Conservation (phyloP, 2,888 invertebrate species). For the Ochropleura leucogaster region DNA sequence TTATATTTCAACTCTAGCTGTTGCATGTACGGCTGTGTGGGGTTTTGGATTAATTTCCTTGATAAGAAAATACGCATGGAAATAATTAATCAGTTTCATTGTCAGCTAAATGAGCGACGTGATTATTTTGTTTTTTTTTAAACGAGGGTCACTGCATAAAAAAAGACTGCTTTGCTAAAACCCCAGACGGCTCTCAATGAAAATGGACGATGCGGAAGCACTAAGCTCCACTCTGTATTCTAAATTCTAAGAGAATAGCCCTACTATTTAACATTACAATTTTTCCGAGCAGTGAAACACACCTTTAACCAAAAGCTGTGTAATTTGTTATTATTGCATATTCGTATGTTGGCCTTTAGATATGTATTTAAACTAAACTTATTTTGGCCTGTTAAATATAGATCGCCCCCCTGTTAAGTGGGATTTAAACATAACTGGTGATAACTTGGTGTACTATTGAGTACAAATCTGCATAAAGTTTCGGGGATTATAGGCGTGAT, state of each 20-base stretch:
- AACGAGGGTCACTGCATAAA: neutral
- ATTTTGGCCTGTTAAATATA: too few species aligned
- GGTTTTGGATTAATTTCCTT: constrained; percentile 17
- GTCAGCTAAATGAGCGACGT: neutral
- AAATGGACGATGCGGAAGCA: too few species aligned
- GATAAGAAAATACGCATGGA: neutral
- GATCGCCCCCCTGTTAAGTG: too few species aligned
- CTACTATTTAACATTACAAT: too few species aligned
- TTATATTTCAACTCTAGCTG: neutral
- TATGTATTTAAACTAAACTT: neutral
- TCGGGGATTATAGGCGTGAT: too few species aligned
- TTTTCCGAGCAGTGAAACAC: neutral
- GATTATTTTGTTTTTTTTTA: neutral
- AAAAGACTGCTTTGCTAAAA: neutral
- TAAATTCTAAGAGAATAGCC: too few species aligned
- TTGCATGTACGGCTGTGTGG: neutral
- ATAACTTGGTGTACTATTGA: too few species aligned
- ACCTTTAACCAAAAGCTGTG: neutral
- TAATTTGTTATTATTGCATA: neutral
- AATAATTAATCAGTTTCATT: neutral
- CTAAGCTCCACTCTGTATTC: too few species aligned
- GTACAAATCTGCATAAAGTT: too few species aligned
- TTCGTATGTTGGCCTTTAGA: neutral
- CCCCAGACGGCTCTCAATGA: too few species aligned
- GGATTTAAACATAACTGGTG: too few species aligned